Evolutionary conservation across 2,113 vertebrate genomes (phyloP).

Genomic region (Pelecanus crispus): DNA sequence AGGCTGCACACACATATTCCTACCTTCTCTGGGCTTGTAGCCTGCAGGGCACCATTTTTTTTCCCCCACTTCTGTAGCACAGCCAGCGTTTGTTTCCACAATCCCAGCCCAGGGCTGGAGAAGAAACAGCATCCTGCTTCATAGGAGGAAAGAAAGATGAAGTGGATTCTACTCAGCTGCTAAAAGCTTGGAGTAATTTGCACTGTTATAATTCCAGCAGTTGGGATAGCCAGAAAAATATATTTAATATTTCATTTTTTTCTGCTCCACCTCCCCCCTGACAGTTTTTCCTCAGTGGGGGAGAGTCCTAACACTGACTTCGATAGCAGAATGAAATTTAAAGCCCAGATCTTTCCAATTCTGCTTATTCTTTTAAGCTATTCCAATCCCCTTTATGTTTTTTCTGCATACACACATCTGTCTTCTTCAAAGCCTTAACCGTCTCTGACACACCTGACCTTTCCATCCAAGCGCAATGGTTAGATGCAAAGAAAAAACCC

Average conservation of each 20-base stretch:
- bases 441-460: slow-evolving; percentile 63
- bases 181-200: slow-evolving; percentile 13
- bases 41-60: background rate
- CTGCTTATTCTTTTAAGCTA: slow-evolving; percentile 45
- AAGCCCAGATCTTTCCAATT: slow-evolving; percentile 29
- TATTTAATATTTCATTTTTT: slow-evolving; percentile 11
- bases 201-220: background rate
- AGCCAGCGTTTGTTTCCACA: background rate
- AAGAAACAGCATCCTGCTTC: background rate
- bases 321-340: slow-evolving; percentile 23
- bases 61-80: background rate
- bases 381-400: slow-evolving; percentile 44
- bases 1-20: background rate
- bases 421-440: slow-evolving; percentile 66
- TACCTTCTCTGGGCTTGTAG: background rate
- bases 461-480: slow-evolving; percentile 9
- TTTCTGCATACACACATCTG: slow-evolving; percentile 42
- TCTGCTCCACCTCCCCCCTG: background rate
- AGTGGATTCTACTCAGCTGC: background rate
- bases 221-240: background rate
- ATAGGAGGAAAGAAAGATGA: background rate
- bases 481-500: slow-evolving; percentile 24
- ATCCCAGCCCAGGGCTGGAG: background rate
- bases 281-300: background rate
- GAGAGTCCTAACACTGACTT: slow-evolving; percentile 14